phyloP scores from a whole-genome alignment of 2,113 vertebrate genomes.

The Anoura caudifer region DNA sequence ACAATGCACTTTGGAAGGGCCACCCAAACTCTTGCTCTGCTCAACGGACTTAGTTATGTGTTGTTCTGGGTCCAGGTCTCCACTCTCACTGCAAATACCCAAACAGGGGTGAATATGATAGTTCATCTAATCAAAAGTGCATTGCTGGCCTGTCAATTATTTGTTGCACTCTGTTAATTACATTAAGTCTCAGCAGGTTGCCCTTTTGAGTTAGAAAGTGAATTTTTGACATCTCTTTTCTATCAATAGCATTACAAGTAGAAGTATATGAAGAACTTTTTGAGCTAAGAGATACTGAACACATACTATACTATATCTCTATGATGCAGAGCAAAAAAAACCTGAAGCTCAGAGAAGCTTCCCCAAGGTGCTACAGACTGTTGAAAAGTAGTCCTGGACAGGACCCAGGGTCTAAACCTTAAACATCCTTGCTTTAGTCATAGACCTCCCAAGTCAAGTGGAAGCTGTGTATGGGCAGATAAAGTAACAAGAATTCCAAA shows the following conservation, averaged over 20 bases:
- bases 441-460: neutral
- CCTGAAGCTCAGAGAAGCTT: neutral
- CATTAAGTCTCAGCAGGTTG: neutral
- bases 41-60: neutral
- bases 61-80: neutral
- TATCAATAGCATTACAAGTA: neutral
- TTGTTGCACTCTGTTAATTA: constrained; percentile 51
- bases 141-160: constrained; percentile 52
- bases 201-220: constrained; percentile 49
- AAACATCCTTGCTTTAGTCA: neutral
- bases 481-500: neutral
- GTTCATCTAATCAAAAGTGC: constrained; percentile 47
- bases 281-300: neutral
- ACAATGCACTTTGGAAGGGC: neutral
- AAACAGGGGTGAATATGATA: neutral
- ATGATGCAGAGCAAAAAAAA: neutral
- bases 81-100: neutral
- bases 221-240: constrained; percentile 48
- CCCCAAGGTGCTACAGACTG: neutral
- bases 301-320: neutral
- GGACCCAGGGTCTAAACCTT: neutral
- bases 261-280: neutral
- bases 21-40: neutral
- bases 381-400: neutral
- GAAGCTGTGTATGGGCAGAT: neutral